These are phyloP conservation scores for Rhynchopsitta pachyrhyncha DNA, from an alignment of 2,113 vertebrate genomes.

Conservation along the genomic window DNA sequence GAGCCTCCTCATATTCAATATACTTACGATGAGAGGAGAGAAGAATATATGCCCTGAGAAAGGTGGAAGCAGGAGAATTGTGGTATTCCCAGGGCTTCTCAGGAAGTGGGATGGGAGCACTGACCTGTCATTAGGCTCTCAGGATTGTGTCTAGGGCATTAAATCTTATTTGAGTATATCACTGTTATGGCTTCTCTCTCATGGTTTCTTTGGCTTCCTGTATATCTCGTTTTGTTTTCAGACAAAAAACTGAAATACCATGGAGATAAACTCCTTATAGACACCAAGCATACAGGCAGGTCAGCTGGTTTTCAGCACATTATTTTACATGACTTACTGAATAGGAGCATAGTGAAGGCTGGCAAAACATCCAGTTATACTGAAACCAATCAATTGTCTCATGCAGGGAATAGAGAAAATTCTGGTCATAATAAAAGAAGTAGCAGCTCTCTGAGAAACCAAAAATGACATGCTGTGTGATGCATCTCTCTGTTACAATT, in stretches of 20 bases:
- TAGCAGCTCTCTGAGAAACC: conserved; percentile 60
- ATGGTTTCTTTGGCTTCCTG: neutral
- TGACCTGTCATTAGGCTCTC: neutral
- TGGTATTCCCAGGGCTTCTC: neutral
- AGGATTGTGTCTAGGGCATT: neutral
- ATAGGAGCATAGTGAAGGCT: conserved; percentile 53
- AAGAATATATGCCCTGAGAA: neutral
- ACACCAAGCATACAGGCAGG: conserved; percentile 26
- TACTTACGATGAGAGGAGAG: fast-evolving
- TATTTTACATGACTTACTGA: conserved; percentile 43
- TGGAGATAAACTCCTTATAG: conserved; percentile 37
- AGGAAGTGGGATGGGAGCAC: neutral
- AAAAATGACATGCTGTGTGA: conserved; percentile 65
- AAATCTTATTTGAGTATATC: neutral
- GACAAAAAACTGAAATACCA: conserved; percentile 37
- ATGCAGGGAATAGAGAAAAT: conserved; percentile 64
- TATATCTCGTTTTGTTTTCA: conserved; percentile 29
- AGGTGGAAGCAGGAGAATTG: neutral
- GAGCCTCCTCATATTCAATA: fast-evolving
- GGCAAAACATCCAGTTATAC: conserved; percentile 67
- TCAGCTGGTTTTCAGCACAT: conserved; percentile 30
- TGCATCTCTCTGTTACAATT: conserved; percentile 54
- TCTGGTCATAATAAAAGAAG: conserved; percentile 66
- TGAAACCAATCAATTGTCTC: conserved; percentile 59
- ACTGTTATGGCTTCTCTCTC: neutral